Conservation (phyloP, 1,140 invertebrate species). For the Carposina sasakii region DNA sequence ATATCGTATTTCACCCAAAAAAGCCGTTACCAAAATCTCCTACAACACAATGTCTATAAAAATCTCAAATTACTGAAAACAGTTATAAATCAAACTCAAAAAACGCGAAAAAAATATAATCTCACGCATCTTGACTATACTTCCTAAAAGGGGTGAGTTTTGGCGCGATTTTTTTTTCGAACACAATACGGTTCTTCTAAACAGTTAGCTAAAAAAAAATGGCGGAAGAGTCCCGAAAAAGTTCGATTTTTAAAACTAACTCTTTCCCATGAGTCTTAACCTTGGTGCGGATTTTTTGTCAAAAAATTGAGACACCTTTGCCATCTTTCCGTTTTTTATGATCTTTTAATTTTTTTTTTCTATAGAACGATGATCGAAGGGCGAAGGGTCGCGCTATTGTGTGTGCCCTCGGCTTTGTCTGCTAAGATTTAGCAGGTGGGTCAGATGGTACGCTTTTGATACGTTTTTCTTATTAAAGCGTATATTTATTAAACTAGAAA, state of each 20-base stretch:
- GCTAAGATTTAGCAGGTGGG: conserved; percentile 63
- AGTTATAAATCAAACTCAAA: conserved; percentile 62
- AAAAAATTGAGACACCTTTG: conserved; percentile 70
- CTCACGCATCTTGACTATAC: conserved; percentile 59
- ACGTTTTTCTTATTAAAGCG: too few relatives aligned
- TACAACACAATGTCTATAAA: conserved; percentile 53
- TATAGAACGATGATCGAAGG: conserved; percentile 24
- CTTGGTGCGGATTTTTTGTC: conserved; percentile 59
- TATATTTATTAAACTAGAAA: too few relatives aligned
- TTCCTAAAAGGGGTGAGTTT: conserved; percentile 66
- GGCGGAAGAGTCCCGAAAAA: conserved; percentile 53
- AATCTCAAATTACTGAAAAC: conserved; percentile 70
- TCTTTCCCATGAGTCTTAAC: conserved; percentile 72
- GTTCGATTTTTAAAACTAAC: conserved; percentile 41
- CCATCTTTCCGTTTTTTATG: conserved; percentile 65
- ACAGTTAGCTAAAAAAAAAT: conserved; percentile 52
- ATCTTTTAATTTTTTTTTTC: conserved; percentile 38
- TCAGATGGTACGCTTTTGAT: too few relatives aligned
- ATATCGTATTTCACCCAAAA: conserved; percentile 20
- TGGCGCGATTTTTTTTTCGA: conserved; percentile 38
- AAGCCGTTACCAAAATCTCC: conserved; percentile 52
- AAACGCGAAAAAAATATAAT: conserved; percentile 51
- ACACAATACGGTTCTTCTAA: conserved; percentile 42
- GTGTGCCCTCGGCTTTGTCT: conserved; percentile 30
- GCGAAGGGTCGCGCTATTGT: conserved; percentile 55